Percentiles rank a stretch among this genome's conserved stretches.
These are phyloP conservation scores for Cossypha polioptera DNA, from an alignment of 2,797 vertebrate genomes.

Conservation along the genomic window DNA sequence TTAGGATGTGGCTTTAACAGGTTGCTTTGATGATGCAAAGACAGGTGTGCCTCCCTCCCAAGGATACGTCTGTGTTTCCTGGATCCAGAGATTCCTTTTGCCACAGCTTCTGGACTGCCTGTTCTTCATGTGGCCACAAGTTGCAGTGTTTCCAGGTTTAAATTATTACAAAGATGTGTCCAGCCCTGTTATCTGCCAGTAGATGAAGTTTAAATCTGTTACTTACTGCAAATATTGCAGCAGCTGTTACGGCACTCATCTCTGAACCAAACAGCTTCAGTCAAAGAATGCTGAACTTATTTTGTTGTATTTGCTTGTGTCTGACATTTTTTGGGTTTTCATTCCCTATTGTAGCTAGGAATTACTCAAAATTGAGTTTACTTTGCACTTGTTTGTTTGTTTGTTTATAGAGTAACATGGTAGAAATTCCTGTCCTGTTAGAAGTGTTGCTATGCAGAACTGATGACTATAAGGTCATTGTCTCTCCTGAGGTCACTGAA, in stretches of 20 bases:
- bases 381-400: background rate
- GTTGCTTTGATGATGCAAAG: background rate
- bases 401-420: background rate
- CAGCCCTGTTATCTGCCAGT: background rate
- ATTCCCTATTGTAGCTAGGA: background rate
- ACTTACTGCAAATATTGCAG: background rate
- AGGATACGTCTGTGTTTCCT: fast-evolving
- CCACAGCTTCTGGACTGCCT: background rate
- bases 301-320: background rate
- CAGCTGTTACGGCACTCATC: background rate
- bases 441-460: background rate
- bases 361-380: background rate
- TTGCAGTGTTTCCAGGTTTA: background rate
- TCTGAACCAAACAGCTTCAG: background rate
- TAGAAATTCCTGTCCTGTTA: background rate
- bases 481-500: background rate
- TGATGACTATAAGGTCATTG: background rate
- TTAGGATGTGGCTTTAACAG: background rate
- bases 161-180: background rate
- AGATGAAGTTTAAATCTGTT: background rate
- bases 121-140: background rate
- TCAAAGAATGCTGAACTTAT: background rate
- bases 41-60: background rate
- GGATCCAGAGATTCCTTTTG: background rate
- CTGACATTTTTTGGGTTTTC: background rate